Conservation (phyloP, 2,888 invertebrate genomes). For the Leucophenga maculata region DNA sequence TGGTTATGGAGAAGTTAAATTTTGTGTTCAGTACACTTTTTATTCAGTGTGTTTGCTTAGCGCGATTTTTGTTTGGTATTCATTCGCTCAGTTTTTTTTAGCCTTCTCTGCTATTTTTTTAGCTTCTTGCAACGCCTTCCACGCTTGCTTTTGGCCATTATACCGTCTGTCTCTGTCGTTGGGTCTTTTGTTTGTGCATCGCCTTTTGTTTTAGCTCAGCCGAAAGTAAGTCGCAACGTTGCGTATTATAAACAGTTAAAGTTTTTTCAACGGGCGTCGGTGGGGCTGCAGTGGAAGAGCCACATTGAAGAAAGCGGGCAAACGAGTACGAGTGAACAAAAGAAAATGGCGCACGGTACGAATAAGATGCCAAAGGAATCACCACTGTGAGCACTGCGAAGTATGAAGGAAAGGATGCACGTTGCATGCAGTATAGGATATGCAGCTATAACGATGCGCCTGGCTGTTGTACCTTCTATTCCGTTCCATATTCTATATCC, state of each 20-base stretch:
- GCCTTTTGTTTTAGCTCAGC: not conserved
- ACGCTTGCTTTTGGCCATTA: conserved; percentile 7
- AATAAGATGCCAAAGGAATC: not conserved
- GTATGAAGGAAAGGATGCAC: too few relatives aligned
- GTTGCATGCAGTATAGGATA: too few relatives aligned
- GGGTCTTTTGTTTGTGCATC: not conserved
- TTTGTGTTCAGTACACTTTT: not conserved
- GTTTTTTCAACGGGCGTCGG: conserved; percentile 39
- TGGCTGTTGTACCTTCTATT: not conserved
- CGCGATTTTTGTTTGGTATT: conserved; percentile 35
- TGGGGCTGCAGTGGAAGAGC: not conserved
- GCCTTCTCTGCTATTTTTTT: conserved; percentile 25
- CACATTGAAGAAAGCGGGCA: not conserved
- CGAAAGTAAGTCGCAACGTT: conserved; percentile 44
- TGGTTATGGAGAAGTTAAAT: too few relatives aligned
- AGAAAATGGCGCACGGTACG: not conserved
- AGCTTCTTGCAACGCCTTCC: conserved; percentile 38
- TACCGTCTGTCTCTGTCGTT: not conserved
- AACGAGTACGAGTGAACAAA: not conserved
- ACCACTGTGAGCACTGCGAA: too few relatives aligned
- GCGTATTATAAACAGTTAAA: conserved; percentile 65
- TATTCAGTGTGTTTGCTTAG: conserved; percentile 35
- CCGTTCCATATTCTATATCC: not conserved
- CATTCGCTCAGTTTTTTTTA: not conserved
- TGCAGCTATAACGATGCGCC: too few relatives aligned